Evolutionary conservation across 2,888 invertebrate species (phyloP), one percentile per base, ranked within the genome.

Genomic region (Graphium colonna): DNA sequence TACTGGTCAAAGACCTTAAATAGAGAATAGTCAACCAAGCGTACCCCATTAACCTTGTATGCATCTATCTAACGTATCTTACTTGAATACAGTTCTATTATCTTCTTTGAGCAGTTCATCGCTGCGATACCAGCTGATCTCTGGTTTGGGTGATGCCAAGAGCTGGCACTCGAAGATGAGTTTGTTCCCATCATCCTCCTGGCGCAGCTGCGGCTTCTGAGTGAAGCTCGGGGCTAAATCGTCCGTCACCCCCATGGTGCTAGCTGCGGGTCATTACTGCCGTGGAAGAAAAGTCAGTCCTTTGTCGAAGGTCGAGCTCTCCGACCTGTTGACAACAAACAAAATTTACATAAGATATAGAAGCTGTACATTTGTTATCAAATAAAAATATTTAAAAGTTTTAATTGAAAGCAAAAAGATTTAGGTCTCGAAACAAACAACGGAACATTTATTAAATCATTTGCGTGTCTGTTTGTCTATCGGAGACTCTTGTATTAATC

Each of bases 221-320:
- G 97, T 97, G 92, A 98, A 98, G 93, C 97, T 98, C 87, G 98
- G 98, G 91, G 98, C 97, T 91, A 97, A 95, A 90, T 97, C 97
- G 90, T 97, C 97, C 81, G 94, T 92, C 90, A 95, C 94, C 92
- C 95, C 95, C 95, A 95, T 95, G 43, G 63, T 68, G 73, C 79
- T 87, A 88, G 64, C 75, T 81, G 73, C 70, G 67, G 76, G 75
- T 72, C 88, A 88, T 88, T 75, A 84, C 87, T 68, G 84, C 71
- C 72, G 71, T 36, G 73, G 68, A 63, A 71, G 46, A 51, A 54
- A 52, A 60, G 59, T 62, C 65, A 65, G 64, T 60, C 59, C 56
- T 60, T 56, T 52, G 56, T 60, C 53, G 56, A 59, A 60, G 64
- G 64, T 64, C 60, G 62, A 60, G 65, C 67, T 64, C 64, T 63